Percentiles rank a stretch among this genome's conserved stretches.
phyloP scores from a whole-genome alignment of 2,113 vertebrate species.

The Gavia stellata region DNA sequence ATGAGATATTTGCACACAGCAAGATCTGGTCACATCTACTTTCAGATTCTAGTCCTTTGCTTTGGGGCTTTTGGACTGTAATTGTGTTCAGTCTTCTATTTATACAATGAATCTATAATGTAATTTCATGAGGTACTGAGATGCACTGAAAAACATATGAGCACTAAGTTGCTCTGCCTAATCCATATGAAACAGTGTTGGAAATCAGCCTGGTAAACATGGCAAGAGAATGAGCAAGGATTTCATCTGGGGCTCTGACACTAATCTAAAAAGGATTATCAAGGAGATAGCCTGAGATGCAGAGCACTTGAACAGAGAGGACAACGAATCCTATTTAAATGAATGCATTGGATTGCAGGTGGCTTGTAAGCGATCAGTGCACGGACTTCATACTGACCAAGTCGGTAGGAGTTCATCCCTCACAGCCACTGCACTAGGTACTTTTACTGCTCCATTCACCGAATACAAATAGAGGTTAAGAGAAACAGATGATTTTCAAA shows the following conservation, averaged over 20 bases:
- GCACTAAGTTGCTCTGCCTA: conserved; percentile 58
- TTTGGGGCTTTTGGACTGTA: conserved; percentile 44
- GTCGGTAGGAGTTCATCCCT: conserved; percentile 2
- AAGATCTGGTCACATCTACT: conserved; percentile 19
- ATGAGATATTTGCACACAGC: conserved; percentile 3
- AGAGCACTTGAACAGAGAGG: neutral
- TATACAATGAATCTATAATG: conserved; percentile 80
- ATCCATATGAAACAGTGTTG: conserved; percentile 78
- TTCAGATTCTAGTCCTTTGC: neutral
- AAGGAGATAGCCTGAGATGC: neutral
- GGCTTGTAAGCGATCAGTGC: neutral
- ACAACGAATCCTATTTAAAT: neutral
- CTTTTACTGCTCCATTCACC: neutral
- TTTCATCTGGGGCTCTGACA: conserved; percentile 36
- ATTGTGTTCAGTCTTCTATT: conserved; percentile 68
- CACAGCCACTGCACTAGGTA: neutral
- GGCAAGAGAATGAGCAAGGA: conserved; percentile 7
- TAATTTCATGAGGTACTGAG: conserved; percentile 76
- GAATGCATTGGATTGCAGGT: neutral
- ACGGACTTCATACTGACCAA: neutral
- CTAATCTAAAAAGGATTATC: conserved; percentile 62
- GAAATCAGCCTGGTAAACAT: conserved; percentile 64
- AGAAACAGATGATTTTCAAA: conserved; percentile 31
- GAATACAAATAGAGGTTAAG: neutral
- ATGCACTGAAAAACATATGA: conserved; percentile 66